Conservation (phyloP, 1,140 invertebrate species). For the Calosoma granatense region DNA sequence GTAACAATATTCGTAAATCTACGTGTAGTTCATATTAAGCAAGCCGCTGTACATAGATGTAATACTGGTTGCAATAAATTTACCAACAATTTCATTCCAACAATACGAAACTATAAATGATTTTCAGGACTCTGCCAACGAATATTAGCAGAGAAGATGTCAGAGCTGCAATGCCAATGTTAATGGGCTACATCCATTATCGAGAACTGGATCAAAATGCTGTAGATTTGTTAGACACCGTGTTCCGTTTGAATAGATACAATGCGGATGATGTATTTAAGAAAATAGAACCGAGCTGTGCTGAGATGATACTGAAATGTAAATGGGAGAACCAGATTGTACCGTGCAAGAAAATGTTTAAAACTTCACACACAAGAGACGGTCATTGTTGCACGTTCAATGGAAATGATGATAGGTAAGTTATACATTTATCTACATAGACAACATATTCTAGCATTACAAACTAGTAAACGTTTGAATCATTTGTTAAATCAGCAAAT, state of each 20-base stretch:
- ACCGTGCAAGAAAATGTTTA: constrained; percentile 16
- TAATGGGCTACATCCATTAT: not conserved
- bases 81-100: not conserved
- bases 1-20: constrained; percentile 16
- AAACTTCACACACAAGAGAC: constrained; percentile 12
- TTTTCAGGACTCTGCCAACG: not conserved
- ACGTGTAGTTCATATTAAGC: constrained; percentile 12
- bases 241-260: constrained; percentile 15
- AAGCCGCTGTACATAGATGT: not conserved
- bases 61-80: not conserved
- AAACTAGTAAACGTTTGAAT: not conserved
- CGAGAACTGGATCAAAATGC: constrained; percentile 10
- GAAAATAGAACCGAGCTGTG: constrained; percentile 18
- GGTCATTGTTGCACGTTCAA: constrained; percentile 22
- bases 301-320: constrained; percentile 20
- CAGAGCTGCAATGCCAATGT: not conserved
- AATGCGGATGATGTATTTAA: constrained; percentile 13
- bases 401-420: not conserved
- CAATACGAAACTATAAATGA: too few species aligned
- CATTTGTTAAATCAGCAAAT: too few species aligned
- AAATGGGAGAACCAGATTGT: constrained; percentile 15
- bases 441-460: not conserved
- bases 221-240: constrained; percentile 14
- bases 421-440: too few species aligned
- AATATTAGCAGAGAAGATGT: not conserved